These are phyloP conservation scores for Zaprionus gabonicus DNA, from an alignment of 1,140 invertebrate genomes.

Conservation along the genomic window DNA sequence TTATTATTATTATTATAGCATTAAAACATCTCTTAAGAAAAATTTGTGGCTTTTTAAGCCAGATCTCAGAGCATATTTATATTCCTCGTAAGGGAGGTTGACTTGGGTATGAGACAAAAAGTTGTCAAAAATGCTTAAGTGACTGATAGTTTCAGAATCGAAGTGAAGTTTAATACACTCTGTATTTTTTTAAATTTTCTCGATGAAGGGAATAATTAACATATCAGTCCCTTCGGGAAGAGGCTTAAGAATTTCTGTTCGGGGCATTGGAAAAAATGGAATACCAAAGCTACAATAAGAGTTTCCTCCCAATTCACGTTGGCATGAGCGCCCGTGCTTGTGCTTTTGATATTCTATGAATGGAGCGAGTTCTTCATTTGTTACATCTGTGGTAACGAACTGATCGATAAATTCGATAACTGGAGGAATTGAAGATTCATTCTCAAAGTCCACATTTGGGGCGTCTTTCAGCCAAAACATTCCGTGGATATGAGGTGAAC, in stretches of 20 bases:
- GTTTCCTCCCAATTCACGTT: no score
- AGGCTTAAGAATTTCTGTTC: no score
- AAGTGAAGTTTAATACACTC: not conserved
- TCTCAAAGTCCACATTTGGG: no score
- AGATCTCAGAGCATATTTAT: not conserved
- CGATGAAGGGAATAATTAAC: not conserved
- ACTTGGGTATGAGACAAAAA: not conserved
- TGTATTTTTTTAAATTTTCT: not conserved
- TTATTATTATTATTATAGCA: no score
- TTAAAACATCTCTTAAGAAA: no score
- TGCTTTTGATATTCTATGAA: conserved; percentile 10
- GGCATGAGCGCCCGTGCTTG: conserved; percentile 5
- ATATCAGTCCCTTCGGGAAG: not conserved
- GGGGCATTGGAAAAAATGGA: no score
- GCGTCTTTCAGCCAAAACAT: no score
- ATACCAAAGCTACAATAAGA: no score
- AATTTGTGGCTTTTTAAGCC: not conserved
- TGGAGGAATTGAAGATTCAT: no score
- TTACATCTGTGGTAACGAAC: no score
- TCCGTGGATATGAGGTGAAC: no score
- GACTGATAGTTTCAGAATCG: not conserved
- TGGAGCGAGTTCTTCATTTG: not conserved
- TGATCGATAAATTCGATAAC: no score
- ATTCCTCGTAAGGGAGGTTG: not conserved
- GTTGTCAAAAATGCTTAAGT: not conserved